These are phyloP conservation scores for Picus viridis DNA, from an alignment of 2,797 vertebrate species.

Conservation along the genomic window DNA sequence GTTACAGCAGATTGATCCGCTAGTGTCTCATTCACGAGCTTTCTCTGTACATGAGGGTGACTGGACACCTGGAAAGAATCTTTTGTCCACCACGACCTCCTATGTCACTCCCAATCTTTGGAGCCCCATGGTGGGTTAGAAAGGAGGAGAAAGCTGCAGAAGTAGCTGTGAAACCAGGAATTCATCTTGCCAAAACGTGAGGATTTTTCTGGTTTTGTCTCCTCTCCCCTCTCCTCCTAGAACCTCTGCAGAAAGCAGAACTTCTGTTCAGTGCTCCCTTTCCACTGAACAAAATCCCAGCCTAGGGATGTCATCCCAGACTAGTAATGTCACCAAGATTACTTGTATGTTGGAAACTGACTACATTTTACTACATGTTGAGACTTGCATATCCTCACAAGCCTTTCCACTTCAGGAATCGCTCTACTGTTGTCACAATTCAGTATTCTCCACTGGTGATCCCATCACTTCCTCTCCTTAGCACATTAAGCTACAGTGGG, in stretches of 20 bases:
- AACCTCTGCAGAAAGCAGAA: neutral
- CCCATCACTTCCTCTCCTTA: neutral
- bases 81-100: neutral
- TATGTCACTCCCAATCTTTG: neutral
- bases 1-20: neutral
- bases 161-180: neutral
- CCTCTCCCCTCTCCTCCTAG: neutral
- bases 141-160: neutral
- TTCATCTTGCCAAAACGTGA: neutral
- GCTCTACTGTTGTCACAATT: neutral
- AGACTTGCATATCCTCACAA: neutral
- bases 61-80: neutral
- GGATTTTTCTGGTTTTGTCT: neutral
- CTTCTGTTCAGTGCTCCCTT: neutral
- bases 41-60: neutral
- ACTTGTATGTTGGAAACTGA: neutral
- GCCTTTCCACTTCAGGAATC: neutral
- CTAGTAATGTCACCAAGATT: neutral
- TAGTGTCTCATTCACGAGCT: neutral
- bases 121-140: neutral
- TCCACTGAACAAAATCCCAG: neutral
- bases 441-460: neutral
- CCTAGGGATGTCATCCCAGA: neutral
- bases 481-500: neutral
- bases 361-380: accelerated